Base-by-base conservation (phyloP, 1,140 invertebrate genomes). In the Choristoneura fumiferana region DNA sequence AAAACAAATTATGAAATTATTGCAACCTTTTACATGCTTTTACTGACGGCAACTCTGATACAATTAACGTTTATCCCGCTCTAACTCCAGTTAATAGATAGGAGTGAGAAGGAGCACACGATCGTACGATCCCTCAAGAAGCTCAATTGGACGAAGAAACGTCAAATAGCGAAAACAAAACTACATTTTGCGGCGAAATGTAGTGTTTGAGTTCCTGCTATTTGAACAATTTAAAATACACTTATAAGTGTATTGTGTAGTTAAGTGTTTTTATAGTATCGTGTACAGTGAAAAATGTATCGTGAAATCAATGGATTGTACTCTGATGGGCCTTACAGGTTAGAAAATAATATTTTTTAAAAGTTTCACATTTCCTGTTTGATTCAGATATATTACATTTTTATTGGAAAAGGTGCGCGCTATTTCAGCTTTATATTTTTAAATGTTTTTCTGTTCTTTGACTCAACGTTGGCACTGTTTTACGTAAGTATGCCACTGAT, bases 81-180 rank as follows among this genome's bases (percentile, higher is more conserved):
- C 69, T 9, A 35, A 40, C 73, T 14, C 15, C 1, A 3, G 5
- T 29, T 60, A 63, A 58, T 52, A 12, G 36, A 33, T 29, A 12
- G 6, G 71, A 57, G 53, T 6, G 61, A 78, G 52, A 4, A 60
- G 65, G 79, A 78, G n/a, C 38, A 65, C 34, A 49, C 8, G 65
- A 87, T 87, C 84, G 81, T 87, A 87, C 73, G 84, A 87, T 87
- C 70, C 76, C 74, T 80, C 80, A 76, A 45, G 63, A 62, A 73
- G 67, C 67, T 71, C 67, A 58, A 81, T 78, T 78, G 79, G 74
- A 57, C 60, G 65, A 39, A 37, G 22, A 62, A 71, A 83, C 73
- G 83, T 84, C 81, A 83, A 76, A 68, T 45, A 43, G 76, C 60
- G 71, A 86, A 81, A 86, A 84, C 81, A 84, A 78, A 80, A 75